Evolutionary conservation across 2,113 vertebrate genomes (phyloP), one percentile per base, ranked within the genome.

Genomic region (Thunnus thynnus): DNA sequence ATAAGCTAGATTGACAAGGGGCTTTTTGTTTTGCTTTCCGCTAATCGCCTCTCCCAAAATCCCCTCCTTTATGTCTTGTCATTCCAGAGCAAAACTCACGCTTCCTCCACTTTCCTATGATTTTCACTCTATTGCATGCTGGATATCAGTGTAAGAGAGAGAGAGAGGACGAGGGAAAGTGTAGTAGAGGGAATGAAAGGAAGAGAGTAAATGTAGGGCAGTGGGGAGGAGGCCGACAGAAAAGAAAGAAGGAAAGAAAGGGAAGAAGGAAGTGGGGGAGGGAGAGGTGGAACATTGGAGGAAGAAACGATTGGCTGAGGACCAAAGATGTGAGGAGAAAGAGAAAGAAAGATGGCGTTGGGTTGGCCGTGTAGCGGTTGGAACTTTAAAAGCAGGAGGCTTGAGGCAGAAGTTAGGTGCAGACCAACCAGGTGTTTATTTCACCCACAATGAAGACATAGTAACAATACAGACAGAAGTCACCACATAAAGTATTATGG

Each of bases 1-100:
- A 92, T 92, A 91, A 94, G 84, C 82, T 84, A 91, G 91, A 93
- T 87, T 92, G 91, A 93, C 91, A 90, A 82, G 86, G 25, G 48
- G 66, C 83, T 89, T 89, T 92, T 90, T 89, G 83, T 91, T 87
- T 87, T 72, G 25, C 82, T 73, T 81, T 36, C 62, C 50, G 63
- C 86, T 92, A 90, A 93, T 90, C 80, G 80, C 82, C 80, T 81
- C 60, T 75, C 13, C 62, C 73, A 75, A 89, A 90, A 84, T 85
- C 78, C 80, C 68, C 79, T 67, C 74, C 85, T 89, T 87, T 89
- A 86, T 81, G 72, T 89, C 64, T 64, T 56, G 80, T 88, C 86
- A 82, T 82, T 84, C 73, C 41, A 1, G 50, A 75, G 67, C 17
- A 73, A 86, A 90, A 71, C 85, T 54, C 16, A 25, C 54, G 12